phyloP scores from a whole-genome alignment of 2,113 vertebrate genomes.

The Plecturocebus donacophilus region DNA sequence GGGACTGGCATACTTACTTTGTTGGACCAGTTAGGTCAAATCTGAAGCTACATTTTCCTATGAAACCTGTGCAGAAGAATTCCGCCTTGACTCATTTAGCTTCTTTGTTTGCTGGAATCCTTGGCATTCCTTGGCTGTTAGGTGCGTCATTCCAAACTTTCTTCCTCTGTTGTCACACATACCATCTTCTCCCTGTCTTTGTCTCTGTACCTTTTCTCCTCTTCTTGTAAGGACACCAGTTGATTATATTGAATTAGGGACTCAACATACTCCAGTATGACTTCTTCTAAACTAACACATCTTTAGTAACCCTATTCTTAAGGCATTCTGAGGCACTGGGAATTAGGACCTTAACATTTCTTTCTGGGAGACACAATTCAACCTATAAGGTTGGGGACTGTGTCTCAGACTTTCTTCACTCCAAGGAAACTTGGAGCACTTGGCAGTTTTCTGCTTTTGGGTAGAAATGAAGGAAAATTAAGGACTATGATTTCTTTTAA shows the following conservation, averaged over 20 bases:
- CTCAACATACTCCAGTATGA: not conserved
- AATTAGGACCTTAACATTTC: not conserved
- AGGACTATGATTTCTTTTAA: conserved; percentile 18
- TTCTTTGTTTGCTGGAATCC: not conserved
- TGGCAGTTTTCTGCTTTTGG: not conserved
- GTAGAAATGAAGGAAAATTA: conserved; percentile 19
- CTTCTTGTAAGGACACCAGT: not conserved
- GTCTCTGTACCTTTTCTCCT: not conserved
- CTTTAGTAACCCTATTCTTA: not conserved
- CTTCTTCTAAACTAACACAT: not conserved
- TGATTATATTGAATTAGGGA: not conserved
- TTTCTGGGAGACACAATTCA: not conserved
- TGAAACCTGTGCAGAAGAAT: not conserved
- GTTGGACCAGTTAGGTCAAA: not conserved
- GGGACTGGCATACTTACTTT: not conserved
- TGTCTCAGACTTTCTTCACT: not conserved
- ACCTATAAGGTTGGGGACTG: not conserved
- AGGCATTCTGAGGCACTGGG: not conserved
- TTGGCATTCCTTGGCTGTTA: not conserved
- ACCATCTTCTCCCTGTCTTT: not conserved
- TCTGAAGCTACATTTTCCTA: not conserved
- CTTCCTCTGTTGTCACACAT: not conserved
- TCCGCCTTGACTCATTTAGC: not conserved
- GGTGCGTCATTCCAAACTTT: not conserved
- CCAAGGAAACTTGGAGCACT: not conserved